A percentile compares a stretch with the other conserved stretches of the same genome.
These are phyloP conservation scores for Orthosia gothica DNA, from an alignment of 2,888 invertebrate species.

Conservation along the genomic window DNA sequence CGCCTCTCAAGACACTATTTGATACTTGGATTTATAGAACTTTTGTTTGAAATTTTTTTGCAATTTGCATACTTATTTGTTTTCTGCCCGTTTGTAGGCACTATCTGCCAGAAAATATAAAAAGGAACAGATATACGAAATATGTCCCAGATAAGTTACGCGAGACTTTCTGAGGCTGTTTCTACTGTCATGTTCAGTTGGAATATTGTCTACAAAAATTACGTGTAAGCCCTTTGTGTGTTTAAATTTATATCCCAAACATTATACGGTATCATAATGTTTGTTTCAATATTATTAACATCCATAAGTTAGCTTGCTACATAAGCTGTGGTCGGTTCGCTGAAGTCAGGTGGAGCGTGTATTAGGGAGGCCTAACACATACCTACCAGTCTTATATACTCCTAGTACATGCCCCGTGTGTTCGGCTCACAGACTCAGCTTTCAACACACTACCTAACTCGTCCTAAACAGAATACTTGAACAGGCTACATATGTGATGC, in stretches of 20 bases:
- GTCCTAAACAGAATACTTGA: conserved; percentile 61
- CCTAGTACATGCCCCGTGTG: conserved; percentile 36
- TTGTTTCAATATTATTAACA: conserved; percentile 11
- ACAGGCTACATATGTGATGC: conserved; percentile 54
- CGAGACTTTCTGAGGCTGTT: background rate
- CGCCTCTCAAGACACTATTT: conserved; percentile 62
- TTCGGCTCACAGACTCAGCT: conserved; percentile 30
- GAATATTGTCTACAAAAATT: background rate
- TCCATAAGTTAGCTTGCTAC: conserved; percentile 21
- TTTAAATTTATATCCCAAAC: background rate
- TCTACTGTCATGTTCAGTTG: background rate
- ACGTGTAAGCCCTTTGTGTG: background rate
- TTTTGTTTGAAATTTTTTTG: conserved; percentile 49
- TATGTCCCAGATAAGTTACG: conserved; percentile 2
- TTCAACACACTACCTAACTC: conserved; percentile 46
- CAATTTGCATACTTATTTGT: conserved; percentile 47
- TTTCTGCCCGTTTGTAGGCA: conserved; percentile 8
- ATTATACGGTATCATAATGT: background rate
- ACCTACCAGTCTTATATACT: conserved; percentile 42
- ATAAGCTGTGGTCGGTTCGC: conserved; percentile 29
- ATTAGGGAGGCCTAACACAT: conserved; percentile 32
- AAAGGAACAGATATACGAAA: conserved; percentile 5
- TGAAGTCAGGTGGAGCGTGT: conserved; percentile 41
- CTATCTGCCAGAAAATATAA: conserved; percentile 7
- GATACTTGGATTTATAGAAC: conserved; percentile 32